Base-by-base conservation (phyloP, 1,140 invertebrate species). In the Pseudomyrmex sp. region DNA sequence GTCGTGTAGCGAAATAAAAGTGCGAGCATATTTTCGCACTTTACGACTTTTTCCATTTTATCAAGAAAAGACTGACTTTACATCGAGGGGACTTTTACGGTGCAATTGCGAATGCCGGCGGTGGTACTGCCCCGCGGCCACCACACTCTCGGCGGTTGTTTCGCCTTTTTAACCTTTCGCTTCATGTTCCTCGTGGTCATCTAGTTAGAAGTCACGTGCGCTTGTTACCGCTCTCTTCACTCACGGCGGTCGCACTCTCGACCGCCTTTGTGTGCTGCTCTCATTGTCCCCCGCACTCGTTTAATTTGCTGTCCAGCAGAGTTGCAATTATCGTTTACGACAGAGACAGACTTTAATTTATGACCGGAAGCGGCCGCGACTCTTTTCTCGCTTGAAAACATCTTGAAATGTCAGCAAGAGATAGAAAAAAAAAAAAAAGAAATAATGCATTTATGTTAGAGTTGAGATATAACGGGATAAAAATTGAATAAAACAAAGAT, bases 261-360 rank as follows among this genome's bases (percentile, higher is more conserved):
- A 8, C 44, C 50, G 76, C 54, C 66, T 80, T 80, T 72, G 76
- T 80, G 66, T 4, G 9, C 20, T 9, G 5, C 15, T 70, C 52
- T 70, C 76, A 79, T 79, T 70, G 65, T 79, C 66, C 54, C 48
- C 48, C 62, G 66, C 44, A 80, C 65, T 70, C 76, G 66, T 80
- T 80, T 80, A 79, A 80, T 80, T 70, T 80, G 76, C 54, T 70
- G 66, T 48, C 54, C 44, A 35, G 44, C 44, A 58, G 56, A 44
- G 65, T 72, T 72, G 76, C 66, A 80, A 80, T 80, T 72, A 80
- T 80, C 65, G 66, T 62, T 70, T 70, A 70, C 66, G 76, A 79
- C 35, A 80, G 20, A 79, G 13, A 13, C 50, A 77, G 76, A 70
- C 66, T 59, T 80, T 80, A 70, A 80, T 80, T 80, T 80, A 80